Conservation (phyloP, 2,113 vertebrate genomes). For the Protobothrops flavoviridis region DNA sequence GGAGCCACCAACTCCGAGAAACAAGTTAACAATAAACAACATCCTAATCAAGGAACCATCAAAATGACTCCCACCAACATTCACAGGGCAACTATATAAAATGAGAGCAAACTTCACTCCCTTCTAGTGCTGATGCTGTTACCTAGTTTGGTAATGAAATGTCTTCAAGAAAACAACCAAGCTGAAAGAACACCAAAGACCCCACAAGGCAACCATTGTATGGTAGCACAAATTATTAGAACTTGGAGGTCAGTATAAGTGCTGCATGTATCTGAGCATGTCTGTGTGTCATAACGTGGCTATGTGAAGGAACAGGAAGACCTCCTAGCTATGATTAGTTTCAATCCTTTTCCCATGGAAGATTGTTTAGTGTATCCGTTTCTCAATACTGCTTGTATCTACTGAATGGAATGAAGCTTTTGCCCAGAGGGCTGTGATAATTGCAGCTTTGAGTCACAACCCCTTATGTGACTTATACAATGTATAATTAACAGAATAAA, state of each 20-base stretch:
- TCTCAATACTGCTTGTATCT: conserved; percentile 13
- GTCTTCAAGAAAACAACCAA: not conserved
- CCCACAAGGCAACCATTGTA: not conserved
- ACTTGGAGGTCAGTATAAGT: not conserved
- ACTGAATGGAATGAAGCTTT: conserved; percentile 9
- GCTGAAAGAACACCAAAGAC: not conserved
- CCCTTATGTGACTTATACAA: conserved; percentile 6
- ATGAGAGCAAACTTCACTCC: not conserved
- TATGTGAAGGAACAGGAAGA: conserved; percentile 12
- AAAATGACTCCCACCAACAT: not conserved
- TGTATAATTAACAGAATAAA: conserved; percentile 26
- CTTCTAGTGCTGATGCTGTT: not conserved
- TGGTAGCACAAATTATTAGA: not conserved
- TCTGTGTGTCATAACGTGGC: not conserved
- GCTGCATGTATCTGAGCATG: not conserved
- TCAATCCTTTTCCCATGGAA: conserved; percentile 22
- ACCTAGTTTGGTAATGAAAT: not conserved
- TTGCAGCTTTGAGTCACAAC: conserved; percentile 46
- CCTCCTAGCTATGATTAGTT: not conserved
- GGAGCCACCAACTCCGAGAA: not conserved
- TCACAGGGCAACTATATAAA: not conserved
- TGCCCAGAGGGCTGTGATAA: conserved; percentile 27
- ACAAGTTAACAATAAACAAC: not conserved
- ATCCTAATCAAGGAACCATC: not conserved
- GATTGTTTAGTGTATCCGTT: not conserved